Evolutionary conservation across 2,797 vertebrate genomes (phyloP).

Genomic region (Calcarius lapponicus): DNA sequence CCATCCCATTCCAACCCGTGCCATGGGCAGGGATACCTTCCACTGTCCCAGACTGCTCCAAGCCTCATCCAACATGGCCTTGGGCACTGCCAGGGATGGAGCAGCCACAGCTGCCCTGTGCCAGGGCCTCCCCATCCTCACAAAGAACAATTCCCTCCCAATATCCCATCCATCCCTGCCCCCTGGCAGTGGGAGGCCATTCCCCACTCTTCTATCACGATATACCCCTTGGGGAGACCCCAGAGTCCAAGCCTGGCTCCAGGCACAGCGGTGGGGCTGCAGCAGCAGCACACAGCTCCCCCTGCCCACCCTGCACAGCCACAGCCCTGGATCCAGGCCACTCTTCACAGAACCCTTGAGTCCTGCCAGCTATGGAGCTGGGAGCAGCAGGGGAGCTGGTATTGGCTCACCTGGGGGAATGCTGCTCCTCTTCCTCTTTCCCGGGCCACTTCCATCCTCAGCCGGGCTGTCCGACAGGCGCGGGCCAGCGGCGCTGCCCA

Average conservation of each 20-base stretch:
- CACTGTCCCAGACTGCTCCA: background rate
- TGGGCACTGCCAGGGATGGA: background rate
- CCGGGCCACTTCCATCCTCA: constrained; percentile 83
- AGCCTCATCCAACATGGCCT: fast-evolving
- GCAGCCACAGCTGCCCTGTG: background rate
- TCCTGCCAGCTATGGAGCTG: background rate
- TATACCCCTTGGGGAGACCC: background rate
- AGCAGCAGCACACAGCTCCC: background rate
- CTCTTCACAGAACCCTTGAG: fast-evolving
- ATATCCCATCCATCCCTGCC: background rate
- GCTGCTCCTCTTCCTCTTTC: constrained; percentile 86
- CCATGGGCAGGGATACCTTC: background rate
- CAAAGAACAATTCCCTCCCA: background rate
- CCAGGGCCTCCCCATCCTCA: background rate
- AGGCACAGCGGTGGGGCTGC: background rate
- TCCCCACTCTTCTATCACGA: too few species aligned
- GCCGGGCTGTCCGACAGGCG: constrained; percentile 79
- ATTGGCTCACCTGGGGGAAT: constrained; percentile 82
- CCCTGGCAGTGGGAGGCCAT: background rate
- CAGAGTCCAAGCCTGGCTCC: background rate
- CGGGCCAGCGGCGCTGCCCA: constrained; percentile 76
- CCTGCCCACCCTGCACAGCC: background rate
- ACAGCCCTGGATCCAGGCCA: background rate
- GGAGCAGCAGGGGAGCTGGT: background rate
- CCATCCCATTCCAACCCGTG: background rate